These are phyloP conservation scores for Chrysemys picta DNA, from an alignment of 2,113 vertebrate genomes.

Conservation along the genomic window DNA sequence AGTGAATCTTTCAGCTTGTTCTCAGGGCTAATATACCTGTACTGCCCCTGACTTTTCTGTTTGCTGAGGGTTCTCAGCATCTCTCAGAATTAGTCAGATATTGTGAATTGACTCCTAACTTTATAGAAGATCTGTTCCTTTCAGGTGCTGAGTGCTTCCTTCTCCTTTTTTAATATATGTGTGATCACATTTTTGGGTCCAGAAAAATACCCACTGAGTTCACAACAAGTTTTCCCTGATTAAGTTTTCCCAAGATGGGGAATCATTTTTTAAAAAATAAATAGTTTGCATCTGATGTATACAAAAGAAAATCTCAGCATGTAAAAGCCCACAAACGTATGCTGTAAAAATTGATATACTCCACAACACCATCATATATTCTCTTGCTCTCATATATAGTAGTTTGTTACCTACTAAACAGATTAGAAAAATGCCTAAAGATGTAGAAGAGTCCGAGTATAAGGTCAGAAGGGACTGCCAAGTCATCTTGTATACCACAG, in stretches of 20 bases:
- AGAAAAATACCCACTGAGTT: neutral
- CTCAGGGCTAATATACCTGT: accelerated
- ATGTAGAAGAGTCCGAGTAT: neutral
- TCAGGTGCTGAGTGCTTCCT: neutral
- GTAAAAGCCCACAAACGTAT: neutral
- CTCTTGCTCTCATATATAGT: neutral
- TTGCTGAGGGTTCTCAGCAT: neutral
- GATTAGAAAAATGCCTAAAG: neutral
- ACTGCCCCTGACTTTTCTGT: neutral
- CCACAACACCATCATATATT: neutral
- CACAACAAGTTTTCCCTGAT: neutral
- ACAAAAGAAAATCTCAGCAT: neutral
- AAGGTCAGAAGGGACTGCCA: neutral
- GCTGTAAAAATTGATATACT: neutral
- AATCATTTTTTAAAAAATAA: neutral
- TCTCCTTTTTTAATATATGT: neutral
- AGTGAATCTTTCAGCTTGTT: neutral
- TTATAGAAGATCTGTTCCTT: neutral
- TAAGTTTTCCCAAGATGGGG: neutral
- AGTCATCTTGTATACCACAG: neutral
- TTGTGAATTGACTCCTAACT: neutral
- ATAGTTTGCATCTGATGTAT: neutral
- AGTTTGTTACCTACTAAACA: neutral
- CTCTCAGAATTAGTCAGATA: neutral
- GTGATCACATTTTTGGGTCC: neutral